Conservation (phyloP, 2,797 vertebrate species). For the Lithobates sylvaticus region DNA sequence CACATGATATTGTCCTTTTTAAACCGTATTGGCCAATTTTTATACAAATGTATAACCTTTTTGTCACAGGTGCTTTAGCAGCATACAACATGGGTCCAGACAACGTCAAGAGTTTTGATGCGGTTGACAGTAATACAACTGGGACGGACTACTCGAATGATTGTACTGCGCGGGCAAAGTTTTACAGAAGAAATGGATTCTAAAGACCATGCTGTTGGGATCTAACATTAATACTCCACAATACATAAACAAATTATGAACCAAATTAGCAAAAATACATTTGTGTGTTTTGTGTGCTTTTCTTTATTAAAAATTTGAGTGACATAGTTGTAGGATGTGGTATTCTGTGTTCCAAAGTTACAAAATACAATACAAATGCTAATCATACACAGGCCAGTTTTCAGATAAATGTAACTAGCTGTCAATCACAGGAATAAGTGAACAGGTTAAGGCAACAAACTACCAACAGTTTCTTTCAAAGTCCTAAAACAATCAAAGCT, state of each 20-base stretch:
- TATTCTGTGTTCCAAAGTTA: too few species aligned
- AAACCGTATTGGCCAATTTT: too few species aligned
- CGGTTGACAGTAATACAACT: slow-evolving; percentile 54
- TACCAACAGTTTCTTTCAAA: too few species aligned
- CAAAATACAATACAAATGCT: not conserved
- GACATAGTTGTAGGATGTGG: too few species aligned
- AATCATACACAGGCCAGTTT: not conserved
- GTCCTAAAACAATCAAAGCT: too few species aligned
- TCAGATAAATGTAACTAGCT: not conserved
- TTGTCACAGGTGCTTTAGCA: slow-evolving; percentile 59
- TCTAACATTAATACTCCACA: too few species aligned
- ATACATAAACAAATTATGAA: too few species aligned
- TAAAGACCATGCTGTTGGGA: not conserved
- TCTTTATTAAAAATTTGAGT: slow-evolving; percentile 6
- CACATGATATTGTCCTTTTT: too few species aligned
- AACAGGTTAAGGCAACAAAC: too few species aligned
- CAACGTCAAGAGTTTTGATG: not conserved
- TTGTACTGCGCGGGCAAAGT: slow-evolving; percentile 53
- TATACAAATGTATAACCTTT: not conserved
- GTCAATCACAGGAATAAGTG: too few species aligned
- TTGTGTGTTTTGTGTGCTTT: not conserved
- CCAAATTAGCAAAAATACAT: not conserved
- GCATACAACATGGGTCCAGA: slow-evolving; percentile 53
- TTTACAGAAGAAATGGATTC: slow-evolving; percentile 28
- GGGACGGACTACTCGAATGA: slow-evolving; percentile 55